Evolutionary conservation across 2,113 vertebrate species (phyloP), one percentile per base, ranked within the genome.

Genomic region (Xenopus tropicalis): DNA sequence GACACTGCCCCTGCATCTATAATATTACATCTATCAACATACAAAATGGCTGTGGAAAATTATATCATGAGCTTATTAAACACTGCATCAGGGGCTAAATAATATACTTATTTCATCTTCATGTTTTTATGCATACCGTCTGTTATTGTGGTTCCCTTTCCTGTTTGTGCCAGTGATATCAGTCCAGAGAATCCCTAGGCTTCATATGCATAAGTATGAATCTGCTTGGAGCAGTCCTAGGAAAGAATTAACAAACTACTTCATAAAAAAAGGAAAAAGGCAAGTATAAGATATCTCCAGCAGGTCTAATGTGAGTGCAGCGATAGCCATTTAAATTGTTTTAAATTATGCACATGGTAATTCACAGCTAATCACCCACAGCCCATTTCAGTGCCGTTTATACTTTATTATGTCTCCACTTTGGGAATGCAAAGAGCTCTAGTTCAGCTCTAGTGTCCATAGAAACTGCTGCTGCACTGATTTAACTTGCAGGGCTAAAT

Each of bases 301-400:
- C 57, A 76, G 73, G 66, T 69, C 66, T 76, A 76, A 76, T 76
- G 73, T 76, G 66, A 76, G 8, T 57, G 66, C 73, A 12, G 73
- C 58, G 56, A 69, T 69, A 69, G 73, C 66, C 68, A 76, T 63
- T 76, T 76, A 76, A 69, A 76, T 76, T 76, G 73, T 69, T 76
- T 76, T 76, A 76, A 76, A 76, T 76, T 69, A 69, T 69, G 73
- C 73, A 76, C 66, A 69, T 62, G 73, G 66, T 76, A 76, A 76
- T 76, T 69, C 59, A 42, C 23, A 69, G 73, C 66, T 76, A 76
- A 76, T 76, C 73, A 76, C 66, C 73, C 73, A 76, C 44, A 76
- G 73, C 73, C 58, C 73, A 69, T 76, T 76, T 69, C 66, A 69
- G 66, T n/a, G n/a, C n/a, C 73, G 13, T 76, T 76, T 76, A 76